phyloP scores from a whole-genome alignment of 1,140 invertebrate species.

The Kradibia gibbosae region DNA sequence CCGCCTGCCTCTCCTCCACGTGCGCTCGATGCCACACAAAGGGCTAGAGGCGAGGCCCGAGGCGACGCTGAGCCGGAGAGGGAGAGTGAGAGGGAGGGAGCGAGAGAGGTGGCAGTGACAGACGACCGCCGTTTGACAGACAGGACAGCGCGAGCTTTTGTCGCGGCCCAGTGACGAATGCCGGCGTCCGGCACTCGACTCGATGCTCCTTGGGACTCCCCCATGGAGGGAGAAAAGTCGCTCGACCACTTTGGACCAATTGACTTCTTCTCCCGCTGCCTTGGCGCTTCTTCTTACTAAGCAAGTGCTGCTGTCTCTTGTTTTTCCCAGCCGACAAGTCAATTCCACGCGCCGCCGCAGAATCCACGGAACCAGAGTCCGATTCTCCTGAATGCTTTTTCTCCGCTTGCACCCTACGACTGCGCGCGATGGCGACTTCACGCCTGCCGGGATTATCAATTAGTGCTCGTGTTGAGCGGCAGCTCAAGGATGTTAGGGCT shows the following conservation, averaged over 20 bases:
- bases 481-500: too few relatives aligned
- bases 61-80: neutral
- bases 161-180: conserved; percentile 67
- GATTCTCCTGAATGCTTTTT: neutral
- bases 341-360: conserved; percentile 62
- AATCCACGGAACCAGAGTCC: too few relatives aligned
- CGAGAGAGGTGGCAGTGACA: conserved; percentile 24
- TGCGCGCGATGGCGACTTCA: neutral
- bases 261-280: conserved; percentile 54
- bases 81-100: neutral
- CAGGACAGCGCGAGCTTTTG: conserved; percentile 61
- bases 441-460: neutral
- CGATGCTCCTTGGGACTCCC: conserved; percentile 48
- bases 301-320: neutral
- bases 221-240: conserved; percentile 53
- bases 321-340: conserved; percentile 60
- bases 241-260: conserved; percentile 67
- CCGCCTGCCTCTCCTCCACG: neutral
- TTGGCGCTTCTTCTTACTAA: neutral
- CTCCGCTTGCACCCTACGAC: too few relatives aligned
- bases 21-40: conserved; percentile 17
- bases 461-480: too few relatives aligned
- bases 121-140: conserved; percentile 57
- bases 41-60: neutral
- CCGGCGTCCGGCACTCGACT: conserved; percentile 49